Conservation (phyloP, 2,797 vertebrate species). For the Coccyzus lansbergi region DNA sequence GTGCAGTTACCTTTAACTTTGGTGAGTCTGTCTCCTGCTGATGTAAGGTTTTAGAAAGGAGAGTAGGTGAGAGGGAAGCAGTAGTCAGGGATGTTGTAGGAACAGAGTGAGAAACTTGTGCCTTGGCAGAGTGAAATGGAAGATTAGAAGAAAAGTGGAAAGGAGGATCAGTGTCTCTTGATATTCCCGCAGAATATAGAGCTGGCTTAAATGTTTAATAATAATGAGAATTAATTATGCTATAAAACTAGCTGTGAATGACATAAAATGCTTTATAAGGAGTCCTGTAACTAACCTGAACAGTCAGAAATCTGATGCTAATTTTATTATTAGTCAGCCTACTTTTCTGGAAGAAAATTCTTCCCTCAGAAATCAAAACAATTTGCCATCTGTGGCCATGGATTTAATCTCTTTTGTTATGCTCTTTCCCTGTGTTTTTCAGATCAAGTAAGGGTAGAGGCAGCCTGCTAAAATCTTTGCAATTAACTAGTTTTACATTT, state of each 20-base stretch:
- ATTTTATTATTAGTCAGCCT: not conserved
- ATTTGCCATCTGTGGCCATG: not conserved
- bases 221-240: constrained; percentile 50
- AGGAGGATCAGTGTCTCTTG: constrained; percentile 45
- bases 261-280: not conserved
- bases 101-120: constrained; percentile 56
- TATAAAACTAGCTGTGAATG: not conserved
- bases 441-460: not conserved
- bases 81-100: constrained; percentile 63
- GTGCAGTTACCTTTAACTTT: constrained; percentile 88
- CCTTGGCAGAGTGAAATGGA: constrained; percentile 50
- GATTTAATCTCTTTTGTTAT: not conserved
- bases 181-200: constrained; percentile 46
- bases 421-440: not conserved
- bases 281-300: not conserved
- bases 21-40: constrained; percentile 83
- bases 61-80: constrained; percentile 73
- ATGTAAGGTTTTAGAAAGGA: constrained; percentile 75
- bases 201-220: constrained; percentile 73
- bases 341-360: not conserved
- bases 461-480: not conserved
- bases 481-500: not conserved
- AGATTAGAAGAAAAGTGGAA: constrained; percentile 56
- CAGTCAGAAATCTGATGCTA: not conserved
- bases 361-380: not conserved